Conservation (phyloP, 30 jellyfish, hydroid and myxozoan species). For the Aurelia sp. region DNA sequence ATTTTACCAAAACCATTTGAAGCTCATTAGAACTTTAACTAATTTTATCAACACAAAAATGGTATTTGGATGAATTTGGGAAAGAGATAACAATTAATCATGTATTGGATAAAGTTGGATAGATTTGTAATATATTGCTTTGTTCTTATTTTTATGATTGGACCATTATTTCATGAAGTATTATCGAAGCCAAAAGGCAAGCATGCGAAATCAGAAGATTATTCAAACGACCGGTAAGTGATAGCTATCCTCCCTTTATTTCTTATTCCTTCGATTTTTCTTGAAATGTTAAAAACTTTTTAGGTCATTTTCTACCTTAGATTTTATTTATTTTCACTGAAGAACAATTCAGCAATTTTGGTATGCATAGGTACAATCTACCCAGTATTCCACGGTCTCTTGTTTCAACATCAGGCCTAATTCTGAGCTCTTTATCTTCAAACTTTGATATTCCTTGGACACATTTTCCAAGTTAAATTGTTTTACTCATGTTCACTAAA, state of each 20-base stretch:
- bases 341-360: background rate
- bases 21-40: background rate
- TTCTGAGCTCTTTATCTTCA: too few relatives aligned
- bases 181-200: slow-evolving; percentile 34
- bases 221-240: slow-evolving; percentile 20
- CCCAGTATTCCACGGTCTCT: too few relatives aligned
- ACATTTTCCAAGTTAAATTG: too few relatives aligned
- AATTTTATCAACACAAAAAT: background rate
- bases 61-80: background rate
- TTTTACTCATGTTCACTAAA: too few relatives aligned
- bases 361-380: background rate
- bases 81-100: background rate
- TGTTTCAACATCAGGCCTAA: too few relatives aligned
- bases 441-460: too few relatives aligned
- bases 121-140: background rate
- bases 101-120: background rate
- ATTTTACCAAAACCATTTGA: background rate
- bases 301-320: background rate
- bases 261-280: background rate
- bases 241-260: background rate
- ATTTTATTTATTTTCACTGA: background rate
- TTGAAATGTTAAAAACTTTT: background rate
- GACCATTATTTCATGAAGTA: slow-evolving; percentile 25
- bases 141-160: slow-evolving; percentile 7
- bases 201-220: slow-evolving; percentile 26